phyloP scores from a whole-genome alignment of 2,113 vertebrate genomes.

The Podarcis muralis region DNA sequence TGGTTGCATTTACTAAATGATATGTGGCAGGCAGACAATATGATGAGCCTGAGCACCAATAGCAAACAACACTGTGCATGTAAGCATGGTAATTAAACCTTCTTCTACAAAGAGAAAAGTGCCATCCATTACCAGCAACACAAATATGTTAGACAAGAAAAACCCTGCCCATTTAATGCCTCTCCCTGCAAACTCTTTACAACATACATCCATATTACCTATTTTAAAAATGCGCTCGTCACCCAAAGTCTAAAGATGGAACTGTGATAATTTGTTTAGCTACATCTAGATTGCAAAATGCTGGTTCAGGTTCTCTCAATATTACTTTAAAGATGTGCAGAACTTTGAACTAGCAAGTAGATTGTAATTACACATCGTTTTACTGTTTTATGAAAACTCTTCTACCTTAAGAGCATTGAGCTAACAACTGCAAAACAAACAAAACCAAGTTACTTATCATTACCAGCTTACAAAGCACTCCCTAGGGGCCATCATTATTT shows the following conservation, averaged over 20 bases:
- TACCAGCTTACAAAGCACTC: background rate
- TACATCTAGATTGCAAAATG: background rate
- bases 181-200: background rate
- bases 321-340: background rate
- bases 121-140: background rate
- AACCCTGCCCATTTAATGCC: background rate
- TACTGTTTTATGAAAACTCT: slow-evolving; percentile 4
- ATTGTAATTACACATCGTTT: background rate
- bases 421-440: slow-evolving; percentile 14
- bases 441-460: slow-evolving; percentile 2
- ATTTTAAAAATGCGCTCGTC: background rate
- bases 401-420: background rate
- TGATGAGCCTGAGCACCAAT: background rate
- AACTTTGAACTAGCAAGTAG: background rate
- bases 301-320: background rate
- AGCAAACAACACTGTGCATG: background rate
- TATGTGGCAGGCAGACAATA: background rate
- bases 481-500: background rate
- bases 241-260: background rate
- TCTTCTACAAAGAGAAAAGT: rapidly evolving
- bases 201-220: background rate
- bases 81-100: background rate
- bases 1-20: background rate
- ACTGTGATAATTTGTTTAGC: background rate
- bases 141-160: rapidly evolving